These are phyloP conservation scores for Drosophila athabasca DNA, from an alignment of 1,140 invertebrate genomes.

Conservation along the genomic window DNA sequence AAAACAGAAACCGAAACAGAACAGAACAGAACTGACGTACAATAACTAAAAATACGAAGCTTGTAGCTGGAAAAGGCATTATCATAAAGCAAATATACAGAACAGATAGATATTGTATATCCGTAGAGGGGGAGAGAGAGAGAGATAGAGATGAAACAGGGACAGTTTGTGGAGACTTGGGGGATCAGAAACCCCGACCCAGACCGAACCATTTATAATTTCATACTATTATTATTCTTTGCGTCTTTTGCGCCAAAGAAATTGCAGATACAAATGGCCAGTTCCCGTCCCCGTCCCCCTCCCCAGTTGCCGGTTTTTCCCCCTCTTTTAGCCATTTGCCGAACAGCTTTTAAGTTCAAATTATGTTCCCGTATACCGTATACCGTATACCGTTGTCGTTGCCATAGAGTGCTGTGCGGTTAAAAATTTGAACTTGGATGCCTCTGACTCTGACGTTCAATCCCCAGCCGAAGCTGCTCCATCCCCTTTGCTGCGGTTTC, in stretches of 20 bases:
- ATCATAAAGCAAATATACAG: slow-evolving; percentile 72
- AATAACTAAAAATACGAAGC: slow-evolving; percentile 43
- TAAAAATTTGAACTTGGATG: slow-evolving; percentile 76
- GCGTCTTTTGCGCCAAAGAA: slow-evolving; percentile 53
- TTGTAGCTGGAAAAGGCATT: slow-evolving; percentile 47
- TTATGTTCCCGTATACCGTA: slow-evolving; percentile 71
- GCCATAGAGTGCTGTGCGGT: slow-evolving; percentile 50
- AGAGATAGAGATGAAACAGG: slow-evolving; percentile 17
- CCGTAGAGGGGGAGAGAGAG: neutral
- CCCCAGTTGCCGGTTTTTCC: neutral
- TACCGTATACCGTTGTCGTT: neutral
- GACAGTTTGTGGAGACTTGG: slow-evolving; percentile 35
- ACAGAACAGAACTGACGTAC: slow-evolving; percentile 32
- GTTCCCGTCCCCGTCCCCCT: slow-evolving; percentile 1
- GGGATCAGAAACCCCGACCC: slow-evolving; percentile 45
- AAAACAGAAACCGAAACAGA: neutral
- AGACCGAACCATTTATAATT: slow-evolving; percentile 69
- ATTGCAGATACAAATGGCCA: slow-evolving; percentile 62
- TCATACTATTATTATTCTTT: slow-evolving; percentile 76
- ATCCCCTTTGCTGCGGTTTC: slow-evolving; percentile 64
- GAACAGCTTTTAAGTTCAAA: slow-evolving; percentile 65
- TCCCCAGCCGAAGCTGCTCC: slow-evolving; percentile 27
- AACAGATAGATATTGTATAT: slow-evolving; percentile 12
- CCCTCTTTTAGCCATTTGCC: slow-evolving; percentile 19
- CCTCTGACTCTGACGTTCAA: slow-evolving; percentile 30